phyloP scores from a whole-genome alignment of 2,113 vertebrate species.

The Catharus minimus region DNA sequence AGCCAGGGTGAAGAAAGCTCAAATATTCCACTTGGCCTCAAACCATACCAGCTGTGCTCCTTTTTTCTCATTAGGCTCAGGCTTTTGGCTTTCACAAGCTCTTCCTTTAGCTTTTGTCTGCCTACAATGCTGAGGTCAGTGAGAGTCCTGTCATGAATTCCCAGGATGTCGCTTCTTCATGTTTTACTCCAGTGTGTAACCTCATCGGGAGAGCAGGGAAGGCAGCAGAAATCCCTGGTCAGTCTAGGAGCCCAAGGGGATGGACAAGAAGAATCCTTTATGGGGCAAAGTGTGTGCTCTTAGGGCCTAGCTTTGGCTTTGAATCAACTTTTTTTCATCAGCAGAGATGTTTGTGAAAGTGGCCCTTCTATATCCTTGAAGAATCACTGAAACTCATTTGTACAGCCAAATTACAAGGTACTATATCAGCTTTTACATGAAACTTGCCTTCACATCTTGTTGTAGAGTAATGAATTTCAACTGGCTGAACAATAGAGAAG shows the following conservation, averaged over 20 bases:
- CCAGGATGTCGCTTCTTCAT: background rate
- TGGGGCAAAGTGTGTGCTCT: background rate
- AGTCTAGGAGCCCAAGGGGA: background rate
- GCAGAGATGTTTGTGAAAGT: background rate
- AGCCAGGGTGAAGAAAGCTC: slow-evolving; percentile 44
- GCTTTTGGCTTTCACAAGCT: slow-evolving; percentile 4
- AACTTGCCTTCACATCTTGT: background rate
- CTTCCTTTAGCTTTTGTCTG: background rate
- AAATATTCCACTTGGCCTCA: slow-evolving; percentile 30
- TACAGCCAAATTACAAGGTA: background rate
- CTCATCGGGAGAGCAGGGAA: background rate
- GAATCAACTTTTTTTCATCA: background rate
- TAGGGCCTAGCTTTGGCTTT: background rate
- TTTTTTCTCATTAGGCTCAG: slow-evolving; percentile 35
- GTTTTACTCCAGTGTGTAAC: background rate
- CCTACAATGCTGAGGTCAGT: background rate
- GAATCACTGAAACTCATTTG: background rate
- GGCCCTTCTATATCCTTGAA: background rate
- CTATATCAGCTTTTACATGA: background rate
- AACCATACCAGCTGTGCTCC: slow-evolving; percentile 36
- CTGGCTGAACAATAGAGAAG: background rate
- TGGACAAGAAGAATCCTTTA: background rate
- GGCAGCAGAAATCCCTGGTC: background rate
- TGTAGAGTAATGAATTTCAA: background rate
- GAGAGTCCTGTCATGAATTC: background rate